Evolutionary conservation across 2,797 vertebrate species (phyloP), one percentile per base, ranked within the genome.

Genomic region (Galago senegalensis): DNA sequence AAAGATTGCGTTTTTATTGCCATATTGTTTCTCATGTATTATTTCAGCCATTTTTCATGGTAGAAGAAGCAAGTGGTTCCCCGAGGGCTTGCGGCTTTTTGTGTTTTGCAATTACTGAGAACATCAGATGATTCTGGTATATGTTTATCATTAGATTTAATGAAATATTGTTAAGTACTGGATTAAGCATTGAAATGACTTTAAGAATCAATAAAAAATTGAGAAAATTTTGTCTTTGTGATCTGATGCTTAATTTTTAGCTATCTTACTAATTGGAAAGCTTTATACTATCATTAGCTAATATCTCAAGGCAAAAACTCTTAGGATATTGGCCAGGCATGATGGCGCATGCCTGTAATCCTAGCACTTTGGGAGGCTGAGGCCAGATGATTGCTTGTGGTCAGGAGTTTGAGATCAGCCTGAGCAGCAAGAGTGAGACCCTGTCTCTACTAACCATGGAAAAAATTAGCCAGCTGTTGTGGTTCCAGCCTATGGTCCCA

Each of bases 1-100:
- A 89, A 93, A 94, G 53, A 72, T 76, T 63, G 25, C 20, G 20
- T 82, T 89, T 94, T 90, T 73, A 75, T 91, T 85, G 7, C 77
- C 40, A 27, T 87, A 49, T 67, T 94, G 49, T 23, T 92, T 94
- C 86, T 43, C 1, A 18, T 79, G 40, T 79, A 69, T 92, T 67
- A 92, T 95, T 97, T 82, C 77, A 92, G 77, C 7, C 58, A 90
- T 93, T 95, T 96, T 95, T 96, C 91, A 94, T 61, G 87, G 94
- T 72, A 93, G 87, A 46, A 85, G 94, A 93, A 75, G 43, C 87
- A 95, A 95, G 81, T 65, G 17, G 93, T 94, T 95, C 88, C 90
- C 90, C 76, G 69, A 81, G 49, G 94, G 43, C 7, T 16, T 25
- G n/a, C 31, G 53, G 73, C 8, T 95, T 91, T 96, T 95, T 81